phyloP scores from a whole-genome alignment of 2,797 vertebrate genomes.

The Cheirogaleus major region DNA sequence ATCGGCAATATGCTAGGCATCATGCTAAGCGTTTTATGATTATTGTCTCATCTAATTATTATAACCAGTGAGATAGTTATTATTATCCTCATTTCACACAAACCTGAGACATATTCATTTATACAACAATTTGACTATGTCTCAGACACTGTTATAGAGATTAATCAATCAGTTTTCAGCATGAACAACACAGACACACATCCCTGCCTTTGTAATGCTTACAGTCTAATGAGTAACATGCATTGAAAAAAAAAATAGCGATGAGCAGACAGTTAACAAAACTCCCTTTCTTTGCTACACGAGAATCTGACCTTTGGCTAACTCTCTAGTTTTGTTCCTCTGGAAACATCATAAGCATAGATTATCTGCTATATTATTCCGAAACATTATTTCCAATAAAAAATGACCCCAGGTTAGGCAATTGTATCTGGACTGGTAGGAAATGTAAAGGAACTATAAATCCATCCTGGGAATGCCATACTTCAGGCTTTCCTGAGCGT shows the following conservation, averaged over 20 bases:
- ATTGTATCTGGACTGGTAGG: background rate
- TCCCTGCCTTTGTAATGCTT: background rate
- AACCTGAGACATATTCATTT: background rate
- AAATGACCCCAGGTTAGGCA: background rate
- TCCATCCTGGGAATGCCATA: background rate
- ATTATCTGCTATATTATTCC: background rate
- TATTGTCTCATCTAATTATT: background rate
- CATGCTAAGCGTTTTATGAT: background rate
- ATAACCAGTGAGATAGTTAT: accelerated
- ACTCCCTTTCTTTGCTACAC: background rate
- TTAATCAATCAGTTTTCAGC: background rate
- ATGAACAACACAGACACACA: background rate
- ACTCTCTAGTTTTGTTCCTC: background rate
- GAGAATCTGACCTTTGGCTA: background rate
- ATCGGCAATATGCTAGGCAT: background rate
- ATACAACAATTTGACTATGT: background rate
- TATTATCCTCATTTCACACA: background rate
- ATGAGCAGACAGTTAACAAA: background rate
- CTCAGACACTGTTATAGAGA: background rate
- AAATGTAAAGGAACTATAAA: background rate
- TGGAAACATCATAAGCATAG: background rate
- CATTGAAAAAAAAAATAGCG: background rate
- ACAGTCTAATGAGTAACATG: background rate
- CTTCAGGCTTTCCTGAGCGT: background rate
- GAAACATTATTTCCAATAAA: background rate